phyloP scores from a whole-genome alignment of 2,888 invertebrate genomes.

The Acrobasis repandana region DNA sequence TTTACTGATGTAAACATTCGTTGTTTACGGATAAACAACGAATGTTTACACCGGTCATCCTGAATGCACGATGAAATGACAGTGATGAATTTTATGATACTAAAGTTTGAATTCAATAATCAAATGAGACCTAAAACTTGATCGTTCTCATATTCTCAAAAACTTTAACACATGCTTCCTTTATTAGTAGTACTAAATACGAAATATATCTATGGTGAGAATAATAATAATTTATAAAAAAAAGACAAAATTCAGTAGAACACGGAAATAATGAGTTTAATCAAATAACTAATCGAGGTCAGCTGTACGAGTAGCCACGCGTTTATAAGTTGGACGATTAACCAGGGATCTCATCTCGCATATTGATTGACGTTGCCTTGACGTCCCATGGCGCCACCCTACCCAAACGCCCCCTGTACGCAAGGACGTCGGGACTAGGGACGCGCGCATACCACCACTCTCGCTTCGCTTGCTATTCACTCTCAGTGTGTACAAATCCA shows the following conservation, averaged over 20 bases:
- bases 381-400: constrained; percentile 76
- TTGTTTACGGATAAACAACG: background rate
- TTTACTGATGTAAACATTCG: background rate
- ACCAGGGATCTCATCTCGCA: constrained; percentile 68
- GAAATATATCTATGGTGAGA: no score
- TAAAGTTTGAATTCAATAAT: background rate
- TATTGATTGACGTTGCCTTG: constrained; percentile 80
- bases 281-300: constrained; percentile 3
- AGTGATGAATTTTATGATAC: background rate
- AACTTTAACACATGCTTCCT: no score
- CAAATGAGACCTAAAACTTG: background rate
- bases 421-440: constrained; percentile 79
- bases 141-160: no score
- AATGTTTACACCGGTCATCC: no score
- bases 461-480: constrained; percentile 37
- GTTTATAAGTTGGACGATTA: constrained; percentile 47
- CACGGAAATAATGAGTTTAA: background rate
- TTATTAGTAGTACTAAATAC: no score
- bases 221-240: background rate
- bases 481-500: constrained; percentile 66
- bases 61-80: background rate
- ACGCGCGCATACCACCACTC: constrained; percentile 74
- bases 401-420: constrained; percentile 73
- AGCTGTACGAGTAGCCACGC: background rate
- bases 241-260: background rate